A percentile compares a stretch with the other conserved stretches of the same genome.
Conservation (phyloP, 1,140 invertebrate species). For the Orchesella cincta region DNA sequence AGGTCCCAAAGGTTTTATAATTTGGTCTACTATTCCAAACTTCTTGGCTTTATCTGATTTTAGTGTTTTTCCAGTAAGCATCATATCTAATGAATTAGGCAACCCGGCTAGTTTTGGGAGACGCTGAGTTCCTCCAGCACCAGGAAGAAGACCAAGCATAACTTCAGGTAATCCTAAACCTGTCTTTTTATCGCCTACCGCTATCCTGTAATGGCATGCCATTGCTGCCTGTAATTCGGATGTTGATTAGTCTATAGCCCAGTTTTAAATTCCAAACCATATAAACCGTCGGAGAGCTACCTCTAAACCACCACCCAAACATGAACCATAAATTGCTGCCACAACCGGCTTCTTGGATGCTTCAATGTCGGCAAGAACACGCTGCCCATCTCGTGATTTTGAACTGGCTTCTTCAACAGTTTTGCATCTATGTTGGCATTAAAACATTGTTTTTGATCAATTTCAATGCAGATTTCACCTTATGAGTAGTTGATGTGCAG, state of each 20-base stretch:
- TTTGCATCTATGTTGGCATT: conserved; percentile 61
- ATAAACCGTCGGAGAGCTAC: too few relatives aligned
- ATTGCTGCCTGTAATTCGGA: too few relatives aligned
- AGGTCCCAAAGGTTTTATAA: conserved; percentile 88
- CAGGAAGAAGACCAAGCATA: conserved; percentile 90
- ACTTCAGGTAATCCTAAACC: conserved; percentile 89
- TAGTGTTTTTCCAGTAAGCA: conserved; percentile 87
- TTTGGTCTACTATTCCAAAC: conserved; percentile 86
- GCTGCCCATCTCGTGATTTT: conserved; percentile 70
- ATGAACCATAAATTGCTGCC: conserved; percentile 93
- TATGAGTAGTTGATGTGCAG: too few relatives aligned
- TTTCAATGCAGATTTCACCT: neutral
- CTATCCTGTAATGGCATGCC: conserved; percentile 92
- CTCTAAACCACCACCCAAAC: conserved; percentile 96
- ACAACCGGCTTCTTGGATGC: conserved; percentile 87
- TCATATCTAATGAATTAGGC: conserved; percentile 86
- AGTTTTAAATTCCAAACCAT: too few relatives aligned
- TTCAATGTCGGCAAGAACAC: conserved; percentile 78
- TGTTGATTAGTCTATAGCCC: too few relatives aligned
- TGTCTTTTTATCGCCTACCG: conserved; percentile 90
- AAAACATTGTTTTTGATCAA: too few relatives aligned
- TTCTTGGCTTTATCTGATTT: conserved; percentile 92
- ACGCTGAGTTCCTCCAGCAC: conserved; percentile 92
- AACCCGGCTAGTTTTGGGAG: conserved; percentile 80
- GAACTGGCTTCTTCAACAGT: conserved; percentile 74